phyloP scores from a whole-genome alignment of 1,140 invertebrate genomes.

The Lepidurus arcticus region DNA sequence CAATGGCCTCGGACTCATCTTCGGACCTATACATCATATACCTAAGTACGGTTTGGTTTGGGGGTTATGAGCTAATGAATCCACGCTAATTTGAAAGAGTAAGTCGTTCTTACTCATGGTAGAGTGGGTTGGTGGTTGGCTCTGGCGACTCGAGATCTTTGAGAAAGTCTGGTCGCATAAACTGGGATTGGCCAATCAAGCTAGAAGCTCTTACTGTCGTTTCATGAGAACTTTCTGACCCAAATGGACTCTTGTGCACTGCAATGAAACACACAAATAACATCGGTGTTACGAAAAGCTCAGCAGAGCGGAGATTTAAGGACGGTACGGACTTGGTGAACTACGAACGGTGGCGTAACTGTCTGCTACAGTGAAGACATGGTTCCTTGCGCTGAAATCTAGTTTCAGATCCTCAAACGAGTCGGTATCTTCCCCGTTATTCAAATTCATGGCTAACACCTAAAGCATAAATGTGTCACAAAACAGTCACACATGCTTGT shows the following conservation, averaged over 20 bases:
- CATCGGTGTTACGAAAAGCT: background rate
- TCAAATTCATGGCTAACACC: constrained; percentile 81
- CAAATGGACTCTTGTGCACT: constrained; percentile 21
- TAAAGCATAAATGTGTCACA: constrained; percentile 36
- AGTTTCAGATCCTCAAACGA: constrained; percentile 62
- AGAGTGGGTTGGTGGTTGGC: background rate
- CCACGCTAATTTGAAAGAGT: no score
- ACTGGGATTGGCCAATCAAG: background rate
- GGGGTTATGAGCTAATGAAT: no score
- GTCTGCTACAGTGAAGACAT: background rate
- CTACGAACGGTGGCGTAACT: background rate
- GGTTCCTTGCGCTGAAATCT: constrained; percentile 62
- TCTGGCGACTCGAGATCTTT: background rate
- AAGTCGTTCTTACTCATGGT: background rate
- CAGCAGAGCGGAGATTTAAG: background rate
- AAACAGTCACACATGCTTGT: constrained; percentile 31
- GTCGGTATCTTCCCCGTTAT: constrained; percentile 39
- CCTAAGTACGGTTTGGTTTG: background rate
- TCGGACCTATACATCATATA: constrained; percentile 22
- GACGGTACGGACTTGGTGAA: background rate
- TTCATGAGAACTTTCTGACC: constrained; percentile 8
- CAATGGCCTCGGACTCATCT: background rate
- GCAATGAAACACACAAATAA: background rate
- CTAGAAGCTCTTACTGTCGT: background rate
- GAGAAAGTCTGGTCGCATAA: background rate